Evolutionary conservation across 2,888 invertebrate species (phyloP), one percentile per base, ranked within the genome.

Genomic region (Euzophera pinguis): DNA sequence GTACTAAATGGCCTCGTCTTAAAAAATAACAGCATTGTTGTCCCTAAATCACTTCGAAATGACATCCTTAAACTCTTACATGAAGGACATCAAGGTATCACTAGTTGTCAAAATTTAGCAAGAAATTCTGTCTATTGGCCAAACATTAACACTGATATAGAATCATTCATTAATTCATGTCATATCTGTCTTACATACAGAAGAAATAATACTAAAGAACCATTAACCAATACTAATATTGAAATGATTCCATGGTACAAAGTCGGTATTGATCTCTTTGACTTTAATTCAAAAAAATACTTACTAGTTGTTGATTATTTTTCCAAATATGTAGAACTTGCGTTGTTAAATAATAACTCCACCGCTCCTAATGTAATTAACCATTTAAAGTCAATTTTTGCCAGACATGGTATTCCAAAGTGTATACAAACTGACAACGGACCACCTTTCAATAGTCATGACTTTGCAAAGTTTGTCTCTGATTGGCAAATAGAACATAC

Each of bases 211-310:
- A 10, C 29, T 2, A 53, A 53, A 41, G 50, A 53, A 27, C 42
- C 50, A 37, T 8, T 55, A 38, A n/a, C 34, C 0, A 22, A 49
- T 35, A 52, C 51, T 22, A 55, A 59, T 1, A 53, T 52, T 17
- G 48, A 56, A 17, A 8, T 49, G 4, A n/a, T 57, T 16, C 57
- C 59, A 8, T 58, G 54, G 53, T 43, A 54, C 34, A 54, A 57
- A 47, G 17, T 57, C 22, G 54, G 50, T n/a, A 51, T 55, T 4
- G 57, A 59, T 41, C 42, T 59, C 8, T 59, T 59, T 51, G 59
- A 59, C 29, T 56, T 53, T 22, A 53, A 57, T 12, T 35, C 27
- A 9, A 1, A 53, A 13, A 55, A 55, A 47, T 53, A 58, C 35
- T 35, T 55, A 29, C n/a, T 55, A 4, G 53, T 54, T n/a, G 55